Percentiles rank a stretch among this genome's conserved stretches.
phyloP scores from a whole-genome alignment of 37 sponge, comb jelly and placozoan genomes.

The Ephydatia muelleri region DNA sequence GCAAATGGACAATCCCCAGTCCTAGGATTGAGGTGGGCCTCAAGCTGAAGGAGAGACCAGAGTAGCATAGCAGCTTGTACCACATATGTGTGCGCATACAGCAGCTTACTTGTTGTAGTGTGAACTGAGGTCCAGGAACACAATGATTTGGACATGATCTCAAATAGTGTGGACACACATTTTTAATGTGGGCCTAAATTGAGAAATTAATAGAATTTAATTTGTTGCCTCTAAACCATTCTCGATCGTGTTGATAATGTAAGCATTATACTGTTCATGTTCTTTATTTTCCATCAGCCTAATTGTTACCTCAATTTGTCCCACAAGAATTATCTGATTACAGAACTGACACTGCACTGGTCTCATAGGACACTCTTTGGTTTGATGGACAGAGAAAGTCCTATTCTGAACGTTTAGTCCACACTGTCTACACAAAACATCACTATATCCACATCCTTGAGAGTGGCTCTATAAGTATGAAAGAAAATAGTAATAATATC shows the following conservation, averaged over 20 bases:
- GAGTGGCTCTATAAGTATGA: slow-evolving; percentile 16
- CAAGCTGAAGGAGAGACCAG: slow-evolving; percentile 19
- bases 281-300: no score
- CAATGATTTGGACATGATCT: slow-evolving; percentile 49
- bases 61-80: background rate
- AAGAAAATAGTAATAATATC: background rate
- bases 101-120: slow-evolving; percentile 22
- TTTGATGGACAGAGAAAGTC: slow-evolving; percentile 6
- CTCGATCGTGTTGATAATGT: no score
- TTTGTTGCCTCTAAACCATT: no score
- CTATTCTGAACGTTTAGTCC: slow-evolving; percentile 31
- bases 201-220: no score
- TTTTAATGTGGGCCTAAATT: slow-evolving; percentile 50
- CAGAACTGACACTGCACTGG: slow-evolving; percentile 41
- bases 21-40: slow-evolving; percentile 28
- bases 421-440: slow-evolving; percentile 53
- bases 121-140: slow-evolving; percentile 10
- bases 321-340: slow-evolving; percentile 25
- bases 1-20: slow-evolving; percentile 51
- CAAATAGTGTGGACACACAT: slow-evolving; percentile 29
- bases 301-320: slow-evolving; percentile 48
- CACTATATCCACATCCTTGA: slow-evolving; percentile 26
- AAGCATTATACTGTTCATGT: no score
- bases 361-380: slow-evolving; percentile 59
- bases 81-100: no score